Evolutionary conservation across 2,888 invertebrate genomes (phyloP).

Genomic region (Rotaria socialis): DNA sequence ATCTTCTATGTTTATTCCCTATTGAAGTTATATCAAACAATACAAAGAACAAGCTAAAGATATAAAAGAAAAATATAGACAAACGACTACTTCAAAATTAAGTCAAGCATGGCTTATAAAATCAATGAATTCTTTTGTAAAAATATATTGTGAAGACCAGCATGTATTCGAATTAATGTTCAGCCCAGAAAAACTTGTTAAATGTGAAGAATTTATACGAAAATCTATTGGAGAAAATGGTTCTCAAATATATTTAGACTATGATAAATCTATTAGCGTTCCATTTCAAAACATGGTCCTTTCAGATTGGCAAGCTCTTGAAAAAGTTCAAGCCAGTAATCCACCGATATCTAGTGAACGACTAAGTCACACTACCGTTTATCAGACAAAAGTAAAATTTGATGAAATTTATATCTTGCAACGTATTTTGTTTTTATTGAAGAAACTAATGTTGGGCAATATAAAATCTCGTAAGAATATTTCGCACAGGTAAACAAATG

Average conservation of each 20-base stretch:
- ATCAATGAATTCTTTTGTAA: neutral
- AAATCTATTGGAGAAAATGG: neutral
- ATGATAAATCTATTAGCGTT: neutral
- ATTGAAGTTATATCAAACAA: no score
- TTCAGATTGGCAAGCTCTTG: neutral
- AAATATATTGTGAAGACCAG: neutral
- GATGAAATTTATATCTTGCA: no score
- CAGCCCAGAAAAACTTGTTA: conserved; percentile 23
- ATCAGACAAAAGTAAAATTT: no score
- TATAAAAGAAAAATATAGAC: neutral
- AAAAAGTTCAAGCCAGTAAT: neutral
- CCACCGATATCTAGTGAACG: no score
- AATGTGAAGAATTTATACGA: neutral
- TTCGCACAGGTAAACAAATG: no score
- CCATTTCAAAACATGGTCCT: neutral
- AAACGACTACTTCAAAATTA: neutral
- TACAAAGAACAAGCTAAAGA: neutral
- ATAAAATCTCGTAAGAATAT: no score
- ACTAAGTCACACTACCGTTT: no score
- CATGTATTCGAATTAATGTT: neutral
- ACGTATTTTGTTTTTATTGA: no score
- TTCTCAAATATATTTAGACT: neutral
- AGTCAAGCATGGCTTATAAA: neutral
- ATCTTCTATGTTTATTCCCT: no score
- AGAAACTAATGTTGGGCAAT: no score